Base-by-base conservation (phyloP, 2,888 invertebrate species). In the Phlogophora meticulosa region DNA sequence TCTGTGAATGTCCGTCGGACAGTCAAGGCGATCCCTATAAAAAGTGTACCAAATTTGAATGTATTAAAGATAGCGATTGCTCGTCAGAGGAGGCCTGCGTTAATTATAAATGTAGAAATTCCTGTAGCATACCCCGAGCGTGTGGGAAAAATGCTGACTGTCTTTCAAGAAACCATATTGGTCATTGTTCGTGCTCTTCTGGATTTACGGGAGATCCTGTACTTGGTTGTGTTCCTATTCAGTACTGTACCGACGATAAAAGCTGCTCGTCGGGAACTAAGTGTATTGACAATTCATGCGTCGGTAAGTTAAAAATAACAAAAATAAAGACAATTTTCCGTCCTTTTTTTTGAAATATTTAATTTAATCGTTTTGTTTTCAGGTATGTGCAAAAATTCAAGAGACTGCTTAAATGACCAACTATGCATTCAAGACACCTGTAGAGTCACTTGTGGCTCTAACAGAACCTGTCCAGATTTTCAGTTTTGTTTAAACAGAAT, bases 181-280 rank as follows among this genome's bases (percentile, higher is more conserved):
- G 98, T 0, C 95, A 98, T 42, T 99, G 99, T 87, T 96, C 97
- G n/a, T 99, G 99, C 88, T 96, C 97, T 81, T 96, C 98, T 28
- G 98, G 98, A 49, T 97, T 97, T 76, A 98, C 98, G 0, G 98
- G 98, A 32, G 98, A 98, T 92, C 98, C 98, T 13, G 97, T 97
- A 70, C 96, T 98, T 72, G 98, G 98, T 15, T 98, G 98, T 87
- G 97, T 98, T 32, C 96, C 97, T 1, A 96, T 98, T 57, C 98
- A 98, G 83, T 98, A 98, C 85, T 99, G 99, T 86, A 97, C 97
- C 53, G 96, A 96, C 62, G 98, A 98, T 78, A 96, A 95, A 45
- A 98, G 98, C 87, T 99, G 99, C 88, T 97, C 98, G 0, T 96
- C 98, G 2, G 98, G 98, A 59, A 97, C 98, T 13, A 97, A 97